Evolutionary conservation across 2,888 invertebrate genomes (phyloP), one percentile per base, ranked within the genome.

Genomic region (Tuberolachnus salignus): DNA sequence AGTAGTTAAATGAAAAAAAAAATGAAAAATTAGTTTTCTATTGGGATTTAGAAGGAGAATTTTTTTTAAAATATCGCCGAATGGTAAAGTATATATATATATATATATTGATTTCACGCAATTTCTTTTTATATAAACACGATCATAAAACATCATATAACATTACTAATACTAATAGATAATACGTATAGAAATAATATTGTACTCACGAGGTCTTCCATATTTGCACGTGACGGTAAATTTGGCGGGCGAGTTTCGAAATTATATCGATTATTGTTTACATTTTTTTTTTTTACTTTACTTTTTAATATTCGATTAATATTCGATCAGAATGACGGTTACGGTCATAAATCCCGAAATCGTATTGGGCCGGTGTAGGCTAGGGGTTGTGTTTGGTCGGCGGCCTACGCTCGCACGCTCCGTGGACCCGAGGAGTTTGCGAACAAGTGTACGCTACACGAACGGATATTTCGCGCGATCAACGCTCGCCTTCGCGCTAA

Each of bases 171-270:
- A 34, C 34, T 34, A 23, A 46, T 16, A 8, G 9, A 21, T 11
- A 55, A 21, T 1, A 3, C 6, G 46, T 66, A 16, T 21, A 9
- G 8, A 46, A n/a, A 46, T 3, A 46, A 66, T 46, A 44, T 16
- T 19, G 3, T 51, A 72, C 72, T 72, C 46, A 72, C 72, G 14
- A 72, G 72, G 51, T 72, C 72, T 1, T 72, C 72, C 72, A 72
- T 72, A 2, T 10, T 61, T 71, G n/a, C 23, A 57, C 23, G 70
- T 70, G 21, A 51, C 3, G 19, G 57, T 71, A 3, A 13, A 53
- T 69, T 46, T 23, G 57, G 44, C 46, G 57, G 44, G 44, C 16
- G 21, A 46, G 44, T 46, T 44, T 26, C 23, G 11, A n/a, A 46
- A 57, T 13, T 6, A 6, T 16, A 46, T 11, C 8, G 23, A 14